Percentiles rank a stretch among this genome's conserved stretches.
Evolutionary conservation across 1,140 invertebrate genomes (phyloP).

Genomic region (Bombus sibiricus): DNA sequence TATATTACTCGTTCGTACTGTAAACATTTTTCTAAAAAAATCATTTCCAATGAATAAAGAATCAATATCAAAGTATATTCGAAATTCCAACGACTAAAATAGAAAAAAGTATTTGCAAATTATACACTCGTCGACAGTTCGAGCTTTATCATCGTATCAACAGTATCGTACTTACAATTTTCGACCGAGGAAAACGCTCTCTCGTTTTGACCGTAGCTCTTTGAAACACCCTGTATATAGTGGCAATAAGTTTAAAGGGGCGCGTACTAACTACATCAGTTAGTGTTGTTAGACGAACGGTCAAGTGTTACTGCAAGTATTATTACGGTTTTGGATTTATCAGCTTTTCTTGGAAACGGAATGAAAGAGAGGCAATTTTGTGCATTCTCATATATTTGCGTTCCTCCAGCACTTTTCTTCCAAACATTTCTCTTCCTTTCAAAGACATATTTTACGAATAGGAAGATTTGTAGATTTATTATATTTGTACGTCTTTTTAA

Average conservation of each 20-base stretch:
- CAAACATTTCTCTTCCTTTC: background rate
- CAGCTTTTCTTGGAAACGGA: background rate
- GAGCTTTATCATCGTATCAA: slow-evolving; percentile 35
- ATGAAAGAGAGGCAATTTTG: slow-evolving; percentile 9
- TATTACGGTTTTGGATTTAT: slow-evolving; percentile 27
- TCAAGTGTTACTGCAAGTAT: slow-evolving; percentile 57
- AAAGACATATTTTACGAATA: no score
- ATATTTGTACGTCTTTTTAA: no score
- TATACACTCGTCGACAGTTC: slow-evolving; percentile 16
- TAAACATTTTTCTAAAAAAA: background rate
- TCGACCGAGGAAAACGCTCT: slow-evolving; percentile 53
- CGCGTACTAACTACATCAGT: slow-evolving; percentile 71
- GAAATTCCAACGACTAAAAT: slow-evolving; percentile 8
- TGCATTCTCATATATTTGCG: slow-evolving; percentile 16
- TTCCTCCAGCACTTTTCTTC: slow-evolving; percentile 18
- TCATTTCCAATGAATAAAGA: background rate
- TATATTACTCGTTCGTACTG: background rate
- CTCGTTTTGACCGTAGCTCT: slow-evolving; percentile 63
- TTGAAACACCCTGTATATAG: slow-evolving; percentile 56
- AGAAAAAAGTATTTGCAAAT: background rate
- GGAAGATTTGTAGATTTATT: no score
- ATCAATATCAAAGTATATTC: background rate
- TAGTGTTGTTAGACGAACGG: slow-evolving; percentile 81
- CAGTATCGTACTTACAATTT: slow-evolving; percentile 50
- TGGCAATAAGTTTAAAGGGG: slow-evolving; percentile 63